Evolutionary conservation across 1,140 invertebrate species (phyloP).

Genomic region (Trichoplusia ni): DNA sequence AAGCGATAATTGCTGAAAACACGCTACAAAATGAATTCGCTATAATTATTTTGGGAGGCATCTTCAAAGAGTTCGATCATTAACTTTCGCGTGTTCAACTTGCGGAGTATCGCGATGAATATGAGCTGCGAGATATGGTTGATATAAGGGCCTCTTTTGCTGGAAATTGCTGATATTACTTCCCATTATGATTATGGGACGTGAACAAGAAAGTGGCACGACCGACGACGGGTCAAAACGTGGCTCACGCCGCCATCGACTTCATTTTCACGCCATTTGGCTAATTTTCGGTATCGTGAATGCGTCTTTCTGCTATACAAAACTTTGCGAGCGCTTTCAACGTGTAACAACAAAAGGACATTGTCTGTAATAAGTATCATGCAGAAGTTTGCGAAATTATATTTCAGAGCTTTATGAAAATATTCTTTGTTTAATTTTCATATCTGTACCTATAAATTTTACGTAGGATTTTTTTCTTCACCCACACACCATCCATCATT

Average conservation of each 20-base stretch:
- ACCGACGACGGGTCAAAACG: constrained; percentile 51
- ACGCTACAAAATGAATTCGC: constrained; percentile 36
- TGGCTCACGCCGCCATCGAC: constrained; percentile 44
- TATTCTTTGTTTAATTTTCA: too few species aligned
- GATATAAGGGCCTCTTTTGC: constrained; percentile 56
- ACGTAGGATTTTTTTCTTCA: too few species aligned
- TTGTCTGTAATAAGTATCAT: neutral
- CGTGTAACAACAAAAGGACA: neutral
- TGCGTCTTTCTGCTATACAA: neutral
- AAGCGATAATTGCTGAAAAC: constrained; percentile 39
- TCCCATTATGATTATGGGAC: constrained; percentile 64
- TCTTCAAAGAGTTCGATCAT: constrained; percentile 40
- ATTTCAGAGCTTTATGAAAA: too few species aligned
- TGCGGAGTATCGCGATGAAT: constrained; percentile 32
- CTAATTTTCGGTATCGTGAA: constrained; percentile 28
- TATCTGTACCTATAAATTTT: too few species aligned
- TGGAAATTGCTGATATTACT: constrained; percentile 66
- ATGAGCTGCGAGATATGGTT: constrained; percentile 51
- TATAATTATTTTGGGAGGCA: constrained; percentile 42
- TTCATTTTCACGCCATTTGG: constrained; percentile 51
- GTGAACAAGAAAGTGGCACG: constrained; percentile 63
- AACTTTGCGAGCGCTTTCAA: neutral
- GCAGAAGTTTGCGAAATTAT: too few species aligned
- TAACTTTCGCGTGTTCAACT: constrained; percentile 51
- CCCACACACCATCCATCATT: too few species aligned